Evolutionary conservation across 2,797 vertebrate genomes (phyloP), one percentile per base, ranked within the genome.

Genomic region (Alauda arvensis): DNA sequence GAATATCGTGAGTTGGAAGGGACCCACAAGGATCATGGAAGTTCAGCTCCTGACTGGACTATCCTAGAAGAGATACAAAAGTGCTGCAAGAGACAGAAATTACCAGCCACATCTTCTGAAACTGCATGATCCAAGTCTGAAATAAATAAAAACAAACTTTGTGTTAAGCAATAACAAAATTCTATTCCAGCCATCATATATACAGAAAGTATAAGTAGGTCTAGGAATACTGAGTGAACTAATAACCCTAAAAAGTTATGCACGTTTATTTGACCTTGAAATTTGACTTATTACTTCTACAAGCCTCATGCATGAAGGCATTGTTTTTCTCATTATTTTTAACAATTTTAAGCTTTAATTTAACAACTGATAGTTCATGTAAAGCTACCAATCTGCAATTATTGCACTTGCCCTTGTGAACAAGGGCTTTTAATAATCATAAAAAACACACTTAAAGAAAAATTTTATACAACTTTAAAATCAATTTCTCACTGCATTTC

Each of bases 101-200:
- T 97, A 99, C 99, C 98, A 89, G 96, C 61, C 94, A 98, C 59
- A 11, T 94, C 96, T 86, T 96, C 98, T 78, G 98, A 96, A 85
- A 99, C 97, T 70, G 96, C 97, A 71, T 96, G 95, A 83, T 97
- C 94, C 56, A 99, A 94, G 63, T 96, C 99, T 99, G 92, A 89
- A 94, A 96, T 31, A 90, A 78, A 96, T 48, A 92, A 28, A 80
- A 75, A 80, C 12, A 89, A 77, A 65, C 2, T 12, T 23, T 23
- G 31, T 14, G 24, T 87, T 53, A 89, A 59, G 59, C n/a, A 76
- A 20, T 80, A 87, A 7, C 7, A 52, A 51, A 88, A 79, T 28
- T 70, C 37, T 57, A 34, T 45, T 87, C 18, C 42, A 62, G 18
- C 12, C 5, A 3, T 65, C 17, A 49, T 14, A 66, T 3, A 40